Base-by-base conservation (phyloP, 1,140 invertebrate genomes). In the Fopius arisanus region DNA sequence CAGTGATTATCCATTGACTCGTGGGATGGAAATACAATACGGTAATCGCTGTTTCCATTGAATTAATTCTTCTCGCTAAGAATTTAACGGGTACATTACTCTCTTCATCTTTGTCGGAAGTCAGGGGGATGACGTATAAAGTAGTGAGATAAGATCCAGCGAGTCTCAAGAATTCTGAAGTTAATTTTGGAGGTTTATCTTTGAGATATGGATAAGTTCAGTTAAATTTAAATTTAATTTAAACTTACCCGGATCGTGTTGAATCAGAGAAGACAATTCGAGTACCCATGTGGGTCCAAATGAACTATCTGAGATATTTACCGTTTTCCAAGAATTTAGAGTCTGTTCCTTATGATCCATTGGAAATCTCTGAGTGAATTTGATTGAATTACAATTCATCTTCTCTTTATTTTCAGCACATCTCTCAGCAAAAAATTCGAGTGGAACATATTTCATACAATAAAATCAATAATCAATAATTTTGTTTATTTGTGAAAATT, bases 1-100 rank as follows among this genome's bases (percentile, higher is more conserved):
- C 81, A 1, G 67, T 54, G 12, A 82, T 77, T 9, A 80, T 78
- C 81, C 81, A 82, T 7, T 62, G 63, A 54, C 76, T 78, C 0
- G 37, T 71, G 12, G 5, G 9, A 48, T 79, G 72, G 70, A 75
- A 81, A 51, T 69, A 70, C 23, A 82, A 26, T 9, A 74, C 78
- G 7, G 77, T 81, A 31, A 80, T 80, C 2, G 69, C 19, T 0
- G 70, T 70, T 63, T 70, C 71, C 0, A 75, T 62, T 16, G 78
- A 77, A 9, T 68, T 75, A 1, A 28, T 1, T 67, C 59, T 67
- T 72, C 66, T 78, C 0, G 51, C 40, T 3, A 81, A n/a, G 67
- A 76, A 82, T 43, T 75, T 66, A 0, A 63, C 21, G 4, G 40
- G 12, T 14, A 33, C 48, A 7, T 65, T 59, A 7, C 16, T 19